Conservation (phyloP, 2,797 vertebrate genomes). For the Orestias chungarensis region DNA sequence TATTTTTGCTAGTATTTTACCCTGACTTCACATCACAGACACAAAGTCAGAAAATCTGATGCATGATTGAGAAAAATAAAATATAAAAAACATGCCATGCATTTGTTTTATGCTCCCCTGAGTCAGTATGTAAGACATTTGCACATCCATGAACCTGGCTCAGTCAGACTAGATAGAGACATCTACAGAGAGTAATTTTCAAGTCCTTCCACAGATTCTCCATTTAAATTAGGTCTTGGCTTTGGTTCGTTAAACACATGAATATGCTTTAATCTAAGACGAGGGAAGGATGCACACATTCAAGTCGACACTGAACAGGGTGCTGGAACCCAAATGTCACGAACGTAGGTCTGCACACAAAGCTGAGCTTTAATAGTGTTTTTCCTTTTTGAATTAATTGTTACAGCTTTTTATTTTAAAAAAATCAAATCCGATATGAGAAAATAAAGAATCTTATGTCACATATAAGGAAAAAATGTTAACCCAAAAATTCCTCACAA, state of each 20-base stretch:
- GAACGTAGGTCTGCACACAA: background rate
- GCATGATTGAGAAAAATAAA: background rate
- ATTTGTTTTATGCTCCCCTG: background rate
- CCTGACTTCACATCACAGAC: too few relatives aligned
- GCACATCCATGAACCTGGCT: background rate
- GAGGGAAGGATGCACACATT: background rate
- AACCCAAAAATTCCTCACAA: too few relatives aligned
- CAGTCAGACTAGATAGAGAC: background rate
- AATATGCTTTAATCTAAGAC: constrained; percentile 1
- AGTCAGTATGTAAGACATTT: background rate
- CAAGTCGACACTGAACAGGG: background rate
- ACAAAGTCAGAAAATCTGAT: background rate
- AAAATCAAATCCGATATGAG: too few relatives aligned
- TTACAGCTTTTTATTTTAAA: too few relatives aligned
- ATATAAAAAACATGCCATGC: background rate
- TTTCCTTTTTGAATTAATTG: background rate
- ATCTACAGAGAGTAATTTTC: background rate
- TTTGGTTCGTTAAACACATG: constrained; percentile 3
- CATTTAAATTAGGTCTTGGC: background rate
- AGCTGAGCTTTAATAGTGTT: background rate
- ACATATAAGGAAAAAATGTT: too few relatives aligned
- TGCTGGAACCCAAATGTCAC: background rate
- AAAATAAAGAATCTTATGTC: too few relatives aligned
- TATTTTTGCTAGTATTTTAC: too few relatives aligned
- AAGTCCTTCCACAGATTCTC: background rate